These are phyloP conservation scores for Bos indicus DNA, from an alignment of 2,113 vertebrate species.

Conservation along the genomic window DNA sequence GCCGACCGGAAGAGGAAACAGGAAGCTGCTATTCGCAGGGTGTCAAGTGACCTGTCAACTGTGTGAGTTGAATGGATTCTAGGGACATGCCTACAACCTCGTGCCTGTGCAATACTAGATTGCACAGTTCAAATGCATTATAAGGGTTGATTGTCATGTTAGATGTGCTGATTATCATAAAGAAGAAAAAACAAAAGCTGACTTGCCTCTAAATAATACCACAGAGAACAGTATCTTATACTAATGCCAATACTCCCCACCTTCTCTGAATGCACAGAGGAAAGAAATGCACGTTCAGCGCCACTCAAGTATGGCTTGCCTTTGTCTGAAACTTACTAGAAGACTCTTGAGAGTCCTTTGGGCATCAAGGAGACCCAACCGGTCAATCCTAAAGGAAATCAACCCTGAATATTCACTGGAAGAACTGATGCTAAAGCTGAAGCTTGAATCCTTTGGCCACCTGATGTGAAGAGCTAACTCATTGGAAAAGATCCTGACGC, in stretches of 20 bases:
- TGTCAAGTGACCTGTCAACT: neutral
- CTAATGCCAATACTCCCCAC: neutral
- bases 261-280: neutral
- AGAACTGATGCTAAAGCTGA: neutral
- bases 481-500: neutral
- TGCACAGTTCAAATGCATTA: neutral
- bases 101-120: neutral
- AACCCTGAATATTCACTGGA: neutral
- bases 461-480: neutral
- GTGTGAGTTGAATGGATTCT: neutral
- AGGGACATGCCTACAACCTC: fast-evolving
- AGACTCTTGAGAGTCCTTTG: neutral
- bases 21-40: neutral
- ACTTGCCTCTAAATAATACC: neutral
- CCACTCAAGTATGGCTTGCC: neutral
- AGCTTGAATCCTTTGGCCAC: neutral
- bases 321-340: neutral
- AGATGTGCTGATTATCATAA: neutral
- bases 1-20: fast-evolving
- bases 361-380: neutral
- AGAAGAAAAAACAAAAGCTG: neutral
- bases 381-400: neutral
- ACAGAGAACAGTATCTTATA: no score
- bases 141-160: no score
- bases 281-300: no score